Percentiles rank a stretch among this genome's conserved stretches.
Evolutionary conservation across 23 tunicate species (phyloP).

Genomic region (Trididemnum clinides): DNA sequence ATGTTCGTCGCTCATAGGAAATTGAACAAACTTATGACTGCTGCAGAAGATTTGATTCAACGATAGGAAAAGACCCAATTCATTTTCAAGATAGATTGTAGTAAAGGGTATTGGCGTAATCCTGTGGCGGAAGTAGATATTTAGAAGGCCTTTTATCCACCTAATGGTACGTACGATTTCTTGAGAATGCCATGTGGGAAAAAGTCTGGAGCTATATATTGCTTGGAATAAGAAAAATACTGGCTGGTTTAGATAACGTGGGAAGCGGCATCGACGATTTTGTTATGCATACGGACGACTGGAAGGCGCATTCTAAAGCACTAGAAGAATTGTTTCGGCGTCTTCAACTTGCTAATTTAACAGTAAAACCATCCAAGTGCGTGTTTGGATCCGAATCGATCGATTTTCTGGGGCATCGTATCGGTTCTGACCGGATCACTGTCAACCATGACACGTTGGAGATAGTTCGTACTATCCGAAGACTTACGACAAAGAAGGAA

Average conservation of each 20-base stretch:
- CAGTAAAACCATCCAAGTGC: neutral
- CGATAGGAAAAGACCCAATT: neutral
- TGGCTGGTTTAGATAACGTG: neutral
- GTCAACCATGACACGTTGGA: too few species aligned
- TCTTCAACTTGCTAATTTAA: neutral
- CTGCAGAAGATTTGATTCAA: neutral
- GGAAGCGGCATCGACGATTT: neutral
- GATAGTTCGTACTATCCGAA: too few species aligned
- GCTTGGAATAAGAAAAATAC: neutral
- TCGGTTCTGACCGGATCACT: too few species aligned
- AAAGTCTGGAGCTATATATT: neutral
- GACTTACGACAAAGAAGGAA: too few species aligned
- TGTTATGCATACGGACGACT: neutral
- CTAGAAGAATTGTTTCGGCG: neutral
- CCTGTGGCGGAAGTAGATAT: conserved; percentile 1
- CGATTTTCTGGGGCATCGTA: neutral
- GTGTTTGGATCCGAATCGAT: neutral
- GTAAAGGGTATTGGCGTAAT: conserved; percentile 6
- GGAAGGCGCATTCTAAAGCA: neutral
- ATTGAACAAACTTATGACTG: neutral
- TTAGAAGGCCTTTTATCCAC: neutral
- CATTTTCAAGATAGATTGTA: neutral
- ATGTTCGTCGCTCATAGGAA: too few species aligned
- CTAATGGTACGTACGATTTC: neutral
- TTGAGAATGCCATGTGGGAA: neutral